Evolutionary conservation across 2,888 invertebrate genomes (phyloP).

Genomic region (Spialia ferax): DNA sequence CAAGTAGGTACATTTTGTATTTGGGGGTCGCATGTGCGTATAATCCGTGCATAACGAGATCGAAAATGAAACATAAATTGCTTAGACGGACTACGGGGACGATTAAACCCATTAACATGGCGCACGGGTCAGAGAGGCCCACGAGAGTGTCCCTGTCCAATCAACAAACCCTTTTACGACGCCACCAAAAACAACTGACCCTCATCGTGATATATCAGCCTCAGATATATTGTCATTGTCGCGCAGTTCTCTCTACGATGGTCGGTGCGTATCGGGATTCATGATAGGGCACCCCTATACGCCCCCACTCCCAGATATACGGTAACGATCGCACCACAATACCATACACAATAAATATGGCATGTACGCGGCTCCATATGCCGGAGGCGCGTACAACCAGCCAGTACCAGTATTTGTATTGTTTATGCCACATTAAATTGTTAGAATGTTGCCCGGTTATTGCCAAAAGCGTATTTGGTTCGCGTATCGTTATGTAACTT

Average conservation of each 20-base stretch:
- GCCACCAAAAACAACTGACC: conserved; percentile 48
- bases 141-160: conserved; percentile 70
- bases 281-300: conserved; percentile 78
- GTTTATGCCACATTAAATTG: conserved; percentile 85
- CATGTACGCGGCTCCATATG: conserved; percentile 75
- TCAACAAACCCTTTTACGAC: conserved; percentile 77
- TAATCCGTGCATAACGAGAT: conserved; percentile 84
- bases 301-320: conserved; percentile 80
- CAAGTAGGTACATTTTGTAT: conserved; percentile 55
- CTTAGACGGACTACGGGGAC: conserved; percentile 77
- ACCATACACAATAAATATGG: conserved; percentile 84
- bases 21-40: conserved; percentile 66
- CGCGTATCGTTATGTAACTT: conserved; percentile 72
- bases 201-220: conserved; percentile 44
- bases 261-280: conserved; percentile 82
- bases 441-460: conserved; percentile 84
- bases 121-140: conserved; percentile 73
- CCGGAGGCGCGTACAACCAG: conserved; percentile 69
- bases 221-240: conserved; percentile 56
- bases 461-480: conserved; percentile 84
- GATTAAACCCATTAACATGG: conserved; percentile 85
- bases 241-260: conserved; percentile 66
- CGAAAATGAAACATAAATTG: conserved; percentile 87
- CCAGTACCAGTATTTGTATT: conserved; percentile 77
- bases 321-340: conserved; percentile 84